Evolutionary conservation across 2,888 invertebrate genomes (phyloP), one percentile per base, ranked within the genome.

Genomic region (Zootermopsis nevadensis): DNA sequence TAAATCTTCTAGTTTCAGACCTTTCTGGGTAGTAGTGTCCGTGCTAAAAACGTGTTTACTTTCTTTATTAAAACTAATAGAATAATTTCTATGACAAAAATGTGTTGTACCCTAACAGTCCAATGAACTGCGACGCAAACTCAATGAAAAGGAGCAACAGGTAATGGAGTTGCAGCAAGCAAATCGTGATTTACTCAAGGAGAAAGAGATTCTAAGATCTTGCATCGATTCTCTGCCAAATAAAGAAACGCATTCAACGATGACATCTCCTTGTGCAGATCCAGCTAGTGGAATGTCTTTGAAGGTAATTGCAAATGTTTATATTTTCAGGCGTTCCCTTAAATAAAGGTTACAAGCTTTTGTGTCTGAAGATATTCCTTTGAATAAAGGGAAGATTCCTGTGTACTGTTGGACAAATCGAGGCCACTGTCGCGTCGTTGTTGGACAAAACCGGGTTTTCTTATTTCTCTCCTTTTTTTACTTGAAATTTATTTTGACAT

Each of bases 201-300:
- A 91, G 82, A 91, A 91, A 84, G 89, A 88, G 55, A 89, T 89
- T 83, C 86, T 91, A 48, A 88, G 90, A 86, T 86, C 87, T 2
- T 87, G 89, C 85, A 85, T 91, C n/a, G 89, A 90, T 84, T 84
- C 80, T 27, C 19, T 53, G 30, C 35, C 33, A 53, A 66, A 24
- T 22, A 35, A 19, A 24, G 79, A 79, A 31, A 85, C 84, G 24
- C 80, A 38, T 38, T 80, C 80, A 7, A 38, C 66, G 22, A 74
- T 72, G 72, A 82, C 74, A 8, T 82, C 82, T 55, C 80, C 72
- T 30, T 12, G 22, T 1, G 7, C 53, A 38, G 82, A 82, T 1
- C 8, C 22, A 35, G 76, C 24, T 8, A 8, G 53, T 24, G 60
- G 38, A 35, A 24, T 19, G 22, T 77, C 77, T 67, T 22, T 77